phyloP scores from a whole-genome alignment of 2,888 invertebrate species.

The Drosophila imparisetae region DNA sequence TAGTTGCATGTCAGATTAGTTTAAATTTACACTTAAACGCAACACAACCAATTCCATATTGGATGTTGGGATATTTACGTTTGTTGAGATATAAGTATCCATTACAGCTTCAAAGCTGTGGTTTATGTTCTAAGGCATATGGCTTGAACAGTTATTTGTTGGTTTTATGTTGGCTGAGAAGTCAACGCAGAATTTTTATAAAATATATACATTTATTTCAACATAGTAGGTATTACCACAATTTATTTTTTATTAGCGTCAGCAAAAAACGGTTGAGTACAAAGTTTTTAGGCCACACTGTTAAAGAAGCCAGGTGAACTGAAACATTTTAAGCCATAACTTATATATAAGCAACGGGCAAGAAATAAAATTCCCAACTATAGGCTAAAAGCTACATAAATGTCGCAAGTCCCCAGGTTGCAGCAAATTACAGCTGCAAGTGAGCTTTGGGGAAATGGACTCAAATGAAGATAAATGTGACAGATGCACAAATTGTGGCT shows the following conservation, averaged over 20 bases:
- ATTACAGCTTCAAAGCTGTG: neutral
- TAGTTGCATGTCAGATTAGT: conserved; percentile 56
- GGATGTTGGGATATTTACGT: neutral
- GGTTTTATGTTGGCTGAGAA: conserved; percentile 2
- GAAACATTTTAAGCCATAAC: conserved; percentile 71
- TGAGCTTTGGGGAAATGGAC: conserved; percentile 26
- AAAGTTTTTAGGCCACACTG: conserved; percentile 37
- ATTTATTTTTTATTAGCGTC: conserved; percentile 29
- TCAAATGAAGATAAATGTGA: conserved; percentile 70
- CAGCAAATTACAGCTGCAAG: conserved; percentile 15
- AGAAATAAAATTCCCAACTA: conserved; percentile 15
- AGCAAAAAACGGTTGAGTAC: conserved; percentile 19
- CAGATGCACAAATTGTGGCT: conserved; percentile 40
- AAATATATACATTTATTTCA: neutral
- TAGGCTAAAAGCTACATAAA: conserved; percentile 69
- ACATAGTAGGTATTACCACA: neutral
- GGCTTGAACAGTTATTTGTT: neutral
- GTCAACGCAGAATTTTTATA: neutral
- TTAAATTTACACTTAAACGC: conserved; percentile 18
- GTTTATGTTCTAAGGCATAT: neutral
- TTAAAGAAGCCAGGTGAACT: conserved; percentile 31
- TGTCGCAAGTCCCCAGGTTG: conserved; percentile 48
- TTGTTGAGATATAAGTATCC: conserved; percentile 5
- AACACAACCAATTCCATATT: conserved; percentile 13
- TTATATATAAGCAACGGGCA: conserved; percentile 53